A percentile compares a stretch with the other conserved stretches of the same genome.
Evolutionary conservation across 2,113 vertebrate genomes (phyloP).

Genomic region (Noturus placidus): DNA sequence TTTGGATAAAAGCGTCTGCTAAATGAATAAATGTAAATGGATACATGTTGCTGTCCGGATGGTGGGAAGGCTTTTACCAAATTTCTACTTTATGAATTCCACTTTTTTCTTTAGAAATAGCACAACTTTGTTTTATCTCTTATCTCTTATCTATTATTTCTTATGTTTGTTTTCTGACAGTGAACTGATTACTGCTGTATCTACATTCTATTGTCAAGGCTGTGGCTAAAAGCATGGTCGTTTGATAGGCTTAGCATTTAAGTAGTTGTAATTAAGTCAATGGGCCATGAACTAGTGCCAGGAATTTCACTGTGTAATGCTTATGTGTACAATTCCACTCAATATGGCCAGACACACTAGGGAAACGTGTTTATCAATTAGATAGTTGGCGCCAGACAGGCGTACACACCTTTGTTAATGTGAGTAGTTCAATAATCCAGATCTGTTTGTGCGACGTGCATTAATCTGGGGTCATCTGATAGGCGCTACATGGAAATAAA

Average conservation of each 20-base stretch:
- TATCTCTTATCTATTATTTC: background rate
- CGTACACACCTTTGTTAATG: background rate
- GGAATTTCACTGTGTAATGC: conserved; percentile 36
- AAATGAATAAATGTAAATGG: too few relatives aligned
- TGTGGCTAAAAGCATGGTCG: background rate
- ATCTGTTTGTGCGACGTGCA: background rate
- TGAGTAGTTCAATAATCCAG: background rate
- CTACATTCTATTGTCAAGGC: background rate
- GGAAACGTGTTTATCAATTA: conserved; percentile 15
- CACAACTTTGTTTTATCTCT: background rate
- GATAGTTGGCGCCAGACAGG: conserved; percentile 3
- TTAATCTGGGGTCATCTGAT: background rate
- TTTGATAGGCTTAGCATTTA: conserved; percentile 38
- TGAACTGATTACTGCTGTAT: background rate
- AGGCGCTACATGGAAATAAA: background rate
- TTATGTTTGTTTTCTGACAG: background rate
- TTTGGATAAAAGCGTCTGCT: too few relatives aligned
- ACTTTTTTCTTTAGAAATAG: background rate
- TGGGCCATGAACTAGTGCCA: conserved; percentile 36
- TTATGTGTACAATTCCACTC: conserved; percentile 8
- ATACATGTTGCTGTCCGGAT: conserved; percentile 32
- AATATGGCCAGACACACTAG: conserved; percentile 21
- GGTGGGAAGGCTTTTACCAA: background rate
- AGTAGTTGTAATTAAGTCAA: conserved; percentile 43
- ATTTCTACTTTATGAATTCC: background rate